These are phyloP conservation scores for Podabrus alpinus DNA, from an alignment of 2,888 invertebrate genomes.

Conservation along the genomic window DNA sequence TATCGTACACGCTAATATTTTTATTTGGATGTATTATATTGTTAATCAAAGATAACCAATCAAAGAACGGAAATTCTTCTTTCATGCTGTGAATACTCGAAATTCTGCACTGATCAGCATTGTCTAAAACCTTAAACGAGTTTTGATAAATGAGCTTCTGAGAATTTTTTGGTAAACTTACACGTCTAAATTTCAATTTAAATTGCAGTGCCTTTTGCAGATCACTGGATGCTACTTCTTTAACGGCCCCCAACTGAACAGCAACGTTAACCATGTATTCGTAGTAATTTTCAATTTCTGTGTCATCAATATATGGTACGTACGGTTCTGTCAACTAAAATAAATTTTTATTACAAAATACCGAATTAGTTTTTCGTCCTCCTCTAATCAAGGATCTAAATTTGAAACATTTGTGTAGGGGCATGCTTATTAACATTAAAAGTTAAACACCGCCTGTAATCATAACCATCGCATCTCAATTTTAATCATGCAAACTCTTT, in stretches of 20 bases:
- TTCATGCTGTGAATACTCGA: slow-evolving; percentile 14
- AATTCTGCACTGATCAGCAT: slow-evolving; percentile 4
- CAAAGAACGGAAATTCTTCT: slow-evolving; percentile 8
- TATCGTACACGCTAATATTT: slow-evolving; percentile 1
- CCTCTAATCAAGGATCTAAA: neutral
- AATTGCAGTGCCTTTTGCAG: neutral
- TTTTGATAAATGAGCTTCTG: neutral
- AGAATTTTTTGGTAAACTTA: neutral
- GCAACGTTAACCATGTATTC: slow-evolving; percentile 8
- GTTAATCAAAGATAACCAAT: slow-evolving; percentile 17
- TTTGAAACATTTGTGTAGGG: neutral
- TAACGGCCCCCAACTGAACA: neutral
- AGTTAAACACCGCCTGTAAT: neutral
- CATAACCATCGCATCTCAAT: neutral
- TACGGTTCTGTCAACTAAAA: slow-evolving; percentile 7
- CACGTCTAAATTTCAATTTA: neutral
- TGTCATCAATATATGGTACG: neutral
- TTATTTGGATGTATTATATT: slow-evolving; percentile 17
- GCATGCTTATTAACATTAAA: neutral
- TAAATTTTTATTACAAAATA: neutral
- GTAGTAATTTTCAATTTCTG: slow-evolving; percentile 8
- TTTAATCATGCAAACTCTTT: neutral
- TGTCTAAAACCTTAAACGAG: slow-evolving; percentile 10
- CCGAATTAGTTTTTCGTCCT: neutral
- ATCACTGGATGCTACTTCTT: neutral